Conservation (phyloP, 2,888 invertebrate genomes). For the Belgica antarctica region DNA sequence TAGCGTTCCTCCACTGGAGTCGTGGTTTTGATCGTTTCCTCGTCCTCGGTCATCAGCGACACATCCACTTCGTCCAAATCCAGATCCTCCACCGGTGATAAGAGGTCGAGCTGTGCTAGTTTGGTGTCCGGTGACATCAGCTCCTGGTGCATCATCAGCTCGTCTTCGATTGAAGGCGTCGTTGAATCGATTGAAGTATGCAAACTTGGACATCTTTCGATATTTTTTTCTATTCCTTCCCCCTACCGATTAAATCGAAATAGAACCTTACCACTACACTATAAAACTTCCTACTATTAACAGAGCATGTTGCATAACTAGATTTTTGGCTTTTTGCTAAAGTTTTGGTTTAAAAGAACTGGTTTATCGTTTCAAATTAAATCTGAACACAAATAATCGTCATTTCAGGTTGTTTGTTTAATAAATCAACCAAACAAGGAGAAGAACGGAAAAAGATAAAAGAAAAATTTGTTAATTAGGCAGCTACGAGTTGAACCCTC, state of each 20-base stretch:
- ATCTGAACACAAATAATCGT: background rate
- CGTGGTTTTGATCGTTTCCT: conserved; percentile 39
- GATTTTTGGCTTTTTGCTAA: background rate
- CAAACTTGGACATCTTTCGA: conserved; percentile 43
- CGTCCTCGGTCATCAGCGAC: conserved; percentile 31
- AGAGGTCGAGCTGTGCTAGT: conserved; percentile 37
- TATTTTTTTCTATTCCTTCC: conserved; percentile 51
- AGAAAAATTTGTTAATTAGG: conserved; percentile 13
- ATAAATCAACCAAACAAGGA: background rate
- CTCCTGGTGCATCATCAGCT: conserved; percentile 31
- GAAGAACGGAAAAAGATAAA: conserved; percentile 13
- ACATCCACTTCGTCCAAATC: conserved; percentile 40
- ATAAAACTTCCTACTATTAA: conserved; percentile 28
- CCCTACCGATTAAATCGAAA: conserved; percentile 54
- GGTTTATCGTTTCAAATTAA: background rate
- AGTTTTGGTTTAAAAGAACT: background rate
- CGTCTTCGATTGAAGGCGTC: conserved; percentile 40
- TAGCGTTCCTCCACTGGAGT: conserved; percentile 31
- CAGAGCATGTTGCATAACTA: conserved; percentile 10
- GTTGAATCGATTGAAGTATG: conserved; percentile 43
- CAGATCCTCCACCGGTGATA: conserved; percentile 36
- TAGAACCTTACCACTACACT: conserved; percentile 44
- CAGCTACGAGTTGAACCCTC: background rate
- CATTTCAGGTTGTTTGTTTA: background rate
- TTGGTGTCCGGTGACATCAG: conserved; percentile 38